These are phyloP conservation scores for Podarcis raffonei DNA, from an alignment of 2,113 vertebrate species.

Conservation along the genomic window DNA sequence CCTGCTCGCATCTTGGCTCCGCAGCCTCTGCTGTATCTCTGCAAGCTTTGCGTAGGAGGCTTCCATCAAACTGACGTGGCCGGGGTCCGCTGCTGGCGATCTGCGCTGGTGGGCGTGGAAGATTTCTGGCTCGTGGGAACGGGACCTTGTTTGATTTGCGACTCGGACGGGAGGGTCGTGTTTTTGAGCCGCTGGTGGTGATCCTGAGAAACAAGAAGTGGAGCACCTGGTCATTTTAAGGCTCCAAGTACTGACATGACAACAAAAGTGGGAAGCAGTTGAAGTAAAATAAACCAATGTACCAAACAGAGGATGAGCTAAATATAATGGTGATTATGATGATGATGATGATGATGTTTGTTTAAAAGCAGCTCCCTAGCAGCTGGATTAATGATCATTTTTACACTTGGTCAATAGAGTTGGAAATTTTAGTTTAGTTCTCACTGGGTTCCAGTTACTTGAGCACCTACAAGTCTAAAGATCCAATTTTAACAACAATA, in stretches of 20 bases:
- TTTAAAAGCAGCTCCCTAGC: neutral
- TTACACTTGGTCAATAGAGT: neutral
- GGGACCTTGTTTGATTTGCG: constrained; percentile 88
- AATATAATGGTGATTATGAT: too few species aligned
- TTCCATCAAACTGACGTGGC: constrained; percentile 74
- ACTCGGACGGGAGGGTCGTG: constrained; percentile 82
- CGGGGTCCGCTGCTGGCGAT: constrained; percentile 80
- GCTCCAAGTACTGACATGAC: neutral
- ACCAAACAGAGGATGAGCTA: too few species aligned
- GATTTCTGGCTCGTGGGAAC: constrained; percentile 94
- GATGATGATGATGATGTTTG: too few species aligned
- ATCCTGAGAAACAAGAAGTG: constrained; percentile 75
- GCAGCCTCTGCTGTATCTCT: constrained; percentile 78
- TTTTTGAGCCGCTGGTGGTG: constrained; percentile 81
- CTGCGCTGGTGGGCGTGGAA: constrained; percentile 86
- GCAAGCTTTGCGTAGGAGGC: constrained; percentile 74
- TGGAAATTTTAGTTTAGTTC: neutral
- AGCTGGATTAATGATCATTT: neutral
- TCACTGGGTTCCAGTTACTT: neutral
- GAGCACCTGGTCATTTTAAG: constrained; percentile 43
- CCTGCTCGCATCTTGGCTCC: constrained; percentile 85
- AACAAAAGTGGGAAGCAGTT: neutral
- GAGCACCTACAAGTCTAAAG: neutral
- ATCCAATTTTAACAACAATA: neutral
- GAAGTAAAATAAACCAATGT: neutral